Base-by-base conservation (phyloP, 1,140 invertebrate genomes). In the Anoplolepis gracilipes region DNA sequence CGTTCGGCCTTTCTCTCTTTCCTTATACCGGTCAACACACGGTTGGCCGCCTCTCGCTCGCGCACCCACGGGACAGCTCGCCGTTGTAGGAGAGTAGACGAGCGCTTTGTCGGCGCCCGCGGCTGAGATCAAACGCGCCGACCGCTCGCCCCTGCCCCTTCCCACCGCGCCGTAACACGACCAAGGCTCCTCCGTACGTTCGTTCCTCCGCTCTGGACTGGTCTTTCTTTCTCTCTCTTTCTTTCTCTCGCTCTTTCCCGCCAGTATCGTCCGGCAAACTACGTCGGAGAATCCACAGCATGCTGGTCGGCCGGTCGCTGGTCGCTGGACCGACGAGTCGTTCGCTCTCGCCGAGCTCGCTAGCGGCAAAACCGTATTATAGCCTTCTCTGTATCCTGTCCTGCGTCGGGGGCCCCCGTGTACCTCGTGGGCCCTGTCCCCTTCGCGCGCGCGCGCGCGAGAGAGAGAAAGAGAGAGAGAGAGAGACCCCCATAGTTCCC, bases 21-120 rank as follows among this genome's bases (percentile, higher is more conserved):
- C 81, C 39, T 72, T 76, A n/a, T n/a, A 75, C 46, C 64, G 53
- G 64, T 64, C 39, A 82, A 79, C 77, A 77, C 84, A 46, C 33
- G 36, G 90, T 61, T 70, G 65, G 65, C 82, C 84, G 87, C 36
- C 36, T 84, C 90, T 90, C 90, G 84, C 91, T 85, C 88, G 89
- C 90, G 69, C 78, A 70, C 89, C 84, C 87, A 85, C 72, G 82
- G 85, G 88, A 87, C 90, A 76, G 91, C 89, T 88, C 90, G 88
- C 88, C 84, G 91, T 88, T 90, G 90, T 90, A 92, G 91, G 86
- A 88, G 90, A 92, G 92, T 91, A 92, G 93, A 92, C 92, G 93
- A 91, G 90, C 91, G 93, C 93, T 94, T 94, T 94, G 93, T 94
- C 93, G 93, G 93, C 93, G 93, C 93, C 93, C 93, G 93, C 93